phyloP scores from a whole-genome alignment of 2,888 invertebrate species.

The Pseudolycoriella hygida region DNA sequence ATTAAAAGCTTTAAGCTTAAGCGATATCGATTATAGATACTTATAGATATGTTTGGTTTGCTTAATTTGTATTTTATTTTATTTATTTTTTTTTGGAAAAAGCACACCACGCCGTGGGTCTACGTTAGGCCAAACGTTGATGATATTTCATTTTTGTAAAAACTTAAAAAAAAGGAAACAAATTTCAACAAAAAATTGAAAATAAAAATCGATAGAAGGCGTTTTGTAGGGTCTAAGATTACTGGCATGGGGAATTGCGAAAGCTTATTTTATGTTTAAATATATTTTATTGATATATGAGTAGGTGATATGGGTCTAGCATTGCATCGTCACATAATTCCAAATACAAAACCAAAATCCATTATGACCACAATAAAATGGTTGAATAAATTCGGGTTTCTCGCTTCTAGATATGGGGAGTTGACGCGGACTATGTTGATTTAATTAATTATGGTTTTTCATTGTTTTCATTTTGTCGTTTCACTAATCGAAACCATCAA shows the following conservation, averaged over 20 bases:
- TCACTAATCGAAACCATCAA: background rate
- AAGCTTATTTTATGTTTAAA: conserved; percentile 9
- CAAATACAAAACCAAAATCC: no score
- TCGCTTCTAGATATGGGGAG: background rate
- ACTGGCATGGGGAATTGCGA: conserved; percentile 14
- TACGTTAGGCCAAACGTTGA: conserved; percentile 14
- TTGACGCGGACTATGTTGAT: no score
- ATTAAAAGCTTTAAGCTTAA: conserved; percentile 4
- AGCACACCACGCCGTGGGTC: conserved; percentile 15
- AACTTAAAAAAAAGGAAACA: background rate
- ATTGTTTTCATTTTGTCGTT: no score
- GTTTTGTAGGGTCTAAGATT: conserved; percentile 5
- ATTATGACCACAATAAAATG: background rate
- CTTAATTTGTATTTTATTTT: background rate
- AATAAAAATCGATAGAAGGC: background rate
- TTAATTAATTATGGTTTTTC: no score
- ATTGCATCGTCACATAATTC: no score
- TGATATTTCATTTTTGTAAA: background rate
- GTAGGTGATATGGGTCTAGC: background rate
- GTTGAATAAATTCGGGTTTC: background rate
- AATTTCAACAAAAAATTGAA: background rate
- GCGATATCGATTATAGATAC: no score
- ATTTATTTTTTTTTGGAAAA: conserved; percentile 15
- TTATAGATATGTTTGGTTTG: conserved; percentile 9
- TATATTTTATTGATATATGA: background rate